Evolutionary conservation across 2,888 invertebrate species (phyloP).

Genomic region (Petrophora chlorosata): DNA sequence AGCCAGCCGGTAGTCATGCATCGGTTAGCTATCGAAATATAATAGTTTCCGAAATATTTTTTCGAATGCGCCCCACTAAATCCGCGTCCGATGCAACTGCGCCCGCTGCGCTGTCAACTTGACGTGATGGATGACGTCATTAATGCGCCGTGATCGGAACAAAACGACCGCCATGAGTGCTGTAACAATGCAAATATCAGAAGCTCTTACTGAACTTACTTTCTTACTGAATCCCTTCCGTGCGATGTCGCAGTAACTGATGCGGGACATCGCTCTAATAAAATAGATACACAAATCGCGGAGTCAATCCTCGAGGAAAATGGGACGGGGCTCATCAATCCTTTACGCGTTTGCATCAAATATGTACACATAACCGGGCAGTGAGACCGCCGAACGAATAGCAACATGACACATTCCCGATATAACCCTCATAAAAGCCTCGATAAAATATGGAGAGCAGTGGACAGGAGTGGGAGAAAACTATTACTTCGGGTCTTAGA

Average conservation of each 20-base stretch:
- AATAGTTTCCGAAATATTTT: constrained; percentile 13
- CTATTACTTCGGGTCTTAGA: constrained; percentile 63
- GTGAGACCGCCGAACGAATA: constrained; percentile 53
- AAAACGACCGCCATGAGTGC: constrained; percentile 57
- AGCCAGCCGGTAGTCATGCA: too few relatives aligned
- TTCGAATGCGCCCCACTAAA: constrained; percentile 41
- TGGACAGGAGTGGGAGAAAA: constrained; percentile 61
- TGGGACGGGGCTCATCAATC: constrained; percentile 66
- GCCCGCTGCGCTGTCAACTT: constrained; percentile 62
- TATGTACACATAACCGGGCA: constrained; percentile 62
- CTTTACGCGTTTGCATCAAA: constrained; percentile 68
- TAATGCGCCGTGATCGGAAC: constrained; percentile 61
- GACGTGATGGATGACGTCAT: constrained; percentile 74
- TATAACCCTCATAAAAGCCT: constrained; percentile 72
- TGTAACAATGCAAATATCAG: constrained; percentile 47
- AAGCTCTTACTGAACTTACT: too few relatives aligned
- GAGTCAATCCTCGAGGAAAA: constrained; percentile 55
- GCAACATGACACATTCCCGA: constrained; percentile 65
- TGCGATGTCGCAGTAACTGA: constrained; percentile 8
- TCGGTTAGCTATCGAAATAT: too few relatives aligned
- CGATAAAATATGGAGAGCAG: constrained; percentile 73
- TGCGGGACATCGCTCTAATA: constrained; percentile 35
- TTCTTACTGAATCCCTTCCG: constrained; percentile 20
- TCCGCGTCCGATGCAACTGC: constrained; percentile 62
- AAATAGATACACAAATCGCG: constrained; percentile 58